Conservation (phyloP, 1,140 invertebrate genomes). For the Globodera ellingtonae region DNA sequence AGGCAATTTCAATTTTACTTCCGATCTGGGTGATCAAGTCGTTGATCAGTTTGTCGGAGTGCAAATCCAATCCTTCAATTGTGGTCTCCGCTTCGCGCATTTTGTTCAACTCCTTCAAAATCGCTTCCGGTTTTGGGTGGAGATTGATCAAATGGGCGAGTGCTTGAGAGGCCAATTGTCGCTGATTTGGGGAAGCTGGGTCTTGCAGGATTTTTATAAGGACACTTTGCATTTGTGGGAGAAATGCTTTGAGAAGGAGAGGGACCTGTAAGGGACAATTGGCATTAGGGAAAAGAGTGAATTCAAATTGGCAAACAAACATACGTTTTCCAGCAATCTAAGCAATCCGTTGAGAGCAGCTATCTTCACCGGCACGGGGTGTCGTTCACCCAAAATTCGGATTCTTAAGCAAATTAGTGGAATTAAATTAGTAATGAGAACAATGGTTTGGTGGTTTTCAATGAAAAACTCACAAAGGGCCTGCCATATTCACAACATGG, state of each 20-base stretch:
- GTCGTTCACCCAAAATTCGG: constrained; percentile 92
- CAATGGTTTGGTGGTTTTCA: too few relatives aligned
- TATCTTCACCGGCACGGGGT: constrained; percentile 87
- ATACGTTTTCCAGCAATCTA: constrained; percentile 82
- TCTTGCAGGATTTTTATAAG: constrained; percentile 73
- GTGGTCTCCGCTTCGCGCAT: constrained; percentile 22
- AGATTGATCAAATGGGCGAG: constrained; percentile 22
- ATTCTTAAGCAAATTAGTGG: constrained; percentile 69
- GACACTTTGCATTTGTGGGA: constrained; percentile 95
- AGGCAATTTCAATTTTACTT: not conserved
- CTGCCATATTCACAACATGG: constrained; percentile 93
- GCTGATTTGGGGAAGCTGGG: constrained; percentile 40
- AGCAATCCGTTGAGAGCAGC: constrained; percentile 92
- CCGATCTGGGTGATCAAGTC: constrained; percentile 16
- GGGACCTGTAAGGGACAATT: constrained; percentile 73
- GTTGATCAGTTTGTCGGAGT: constrained; percentile 22
- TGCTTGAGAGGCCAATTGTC: constrained; percentile 42
- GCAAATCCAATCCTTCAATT: constrained; percentile 12
- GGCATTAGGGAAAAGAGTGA: constrained; percentile 10
- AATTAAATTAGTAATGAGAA: not conserved
- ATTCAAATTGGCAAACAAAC: not conserved
- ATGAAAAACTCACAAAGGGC: constrained; percentile 73
- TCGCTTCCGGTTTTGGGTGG: constrained; percentile 55
- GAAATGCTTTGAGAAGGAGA: constrained; percentile 89
- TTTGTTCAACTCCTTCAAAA: constrained; percentile 53